Percentiles rank a stretch among this genome's conserved stretches.
Evolutionary conservation across 2,113 vertebrate species (phyloP).

Genomic region (Phyllostomus discolor): DNA sequence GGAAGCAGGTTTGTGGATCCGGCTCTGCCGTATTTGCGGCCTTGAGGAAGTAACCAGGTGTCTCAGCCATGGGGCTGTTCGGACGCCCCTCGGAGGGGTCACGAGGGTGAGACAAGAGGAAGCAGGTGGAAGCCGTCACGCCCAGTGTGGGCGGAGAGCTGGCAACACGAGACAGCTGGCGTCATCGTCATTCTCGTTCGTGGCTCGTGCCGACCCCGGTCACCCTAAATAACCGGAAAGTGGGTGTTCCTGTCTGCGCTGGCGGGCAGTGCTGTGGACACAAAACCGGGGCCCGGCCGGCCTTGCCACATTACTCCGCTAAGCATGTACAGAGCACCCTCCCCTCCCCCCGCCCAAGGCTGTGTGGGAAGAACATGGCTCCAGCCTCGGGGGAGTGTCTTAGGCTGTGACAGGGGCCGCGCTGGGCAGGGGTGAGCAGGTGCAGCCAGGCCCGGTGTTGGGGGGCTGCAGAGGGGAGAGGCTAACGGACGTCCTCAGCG

Average conservation of each 20-base stretch:
- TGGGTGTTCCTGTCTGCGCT: rapidly evolving
- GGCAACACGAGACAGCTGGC: rapidly evolving
- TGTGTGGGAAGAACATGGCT: rapidly evolving
- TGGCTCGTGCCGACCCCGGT: neutral
- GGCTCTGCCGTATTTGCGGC: neutral
- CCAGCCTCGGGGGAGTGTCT: neutral
- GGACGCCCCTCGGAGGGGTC: rapidly evolving
- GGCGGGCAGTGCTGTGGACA: neutral
- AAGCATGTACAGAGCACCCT: neutral
- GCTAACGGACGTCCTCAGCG: neutral
- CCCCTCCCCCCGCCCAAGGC: too few species aligned
- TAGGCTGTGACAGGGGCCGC: neutral
- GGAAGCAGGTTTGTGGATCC: neutral
- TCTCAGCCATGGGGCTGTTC: neutral
- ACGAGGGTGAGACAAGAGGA: rapidly evolving
- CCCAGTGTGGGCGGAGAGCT: rapidly evolving
- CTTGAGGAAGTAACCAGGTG: neutral
- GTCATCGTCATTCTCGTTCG: rapidly evolving
- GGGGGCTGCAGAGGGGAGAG: neutral
- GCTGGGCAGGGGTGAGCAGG: neutral
- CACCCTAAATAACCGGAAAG: rapidly evolving
- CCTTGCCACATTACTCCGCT: rapidly evolving
- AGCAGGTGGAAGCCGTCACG: rapidly evolving
- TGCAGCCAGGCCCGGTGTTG: neutral
- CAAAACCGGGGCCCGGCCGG: neutral